phyloP scores from a whole-genome alignment of 2,797 vertebrate genomes.

The Oceanodroma leucorhoa region DNA sequence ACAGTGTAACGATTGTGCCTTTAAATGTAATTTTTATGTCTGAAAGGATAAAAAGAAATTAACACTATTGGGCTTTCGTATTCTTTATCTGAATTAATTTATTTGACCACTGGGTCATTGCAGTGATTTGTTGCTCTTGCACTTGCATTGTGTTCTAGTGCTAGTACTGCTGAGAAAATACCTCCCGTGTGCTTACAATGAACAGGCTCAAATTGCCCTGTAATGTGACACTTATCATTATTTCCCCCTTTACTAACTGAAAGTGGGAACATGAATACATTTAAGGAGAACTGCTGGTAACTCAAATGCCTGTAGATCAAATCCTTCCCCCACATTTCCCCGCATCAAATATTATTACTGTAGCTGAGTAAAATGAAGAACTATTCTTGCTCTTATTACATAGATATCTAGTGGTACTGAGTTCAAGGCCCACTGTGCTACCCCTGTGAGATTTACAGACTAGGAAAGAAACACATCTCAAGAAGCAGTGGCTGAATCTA shows the following conservation, averaged over 20 bases:
- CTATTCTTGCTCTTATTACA: neutral
- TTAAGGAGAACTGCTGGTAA: neutral
- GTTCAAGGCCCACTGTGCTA: neutral
- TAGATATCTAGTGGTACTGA: neutral
- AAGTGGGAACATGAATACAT: neutral
- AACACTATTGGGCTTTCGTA: neutral
- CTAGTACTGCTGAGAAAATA: neutral
- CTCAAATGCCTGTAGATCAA: neutral
- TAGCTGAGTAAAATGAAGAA: neutral
- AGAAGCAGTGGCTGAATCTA: neutral
- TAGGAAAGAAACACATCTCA: neutral
- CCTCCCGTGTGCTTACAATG: neutral
- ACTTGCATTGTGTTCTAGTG: neutral
- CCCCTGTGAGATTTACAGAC: neutral
- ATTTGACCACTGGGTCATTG: neutral
- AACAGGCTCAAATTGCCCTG: neutral
- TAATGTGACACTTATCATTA: conserved; percentile 1
- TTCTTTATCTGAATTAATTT: neutral
- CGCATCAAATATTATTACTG: neutral
- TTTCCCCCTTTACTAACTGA: neutral
- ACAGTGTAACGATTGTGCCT: neutral
- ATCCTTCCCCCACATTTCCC: neutral
- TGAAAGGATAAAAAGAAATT: neutral
- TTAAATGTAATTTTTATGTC: neutral
- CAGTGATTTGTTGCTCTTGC: neutral